Evolutionary conservation across 2,113 vertebrate genomes (phyloP), one percentile per base, ranked within the genome.

Genomic region (Lepidothrix coronata): DNA sequence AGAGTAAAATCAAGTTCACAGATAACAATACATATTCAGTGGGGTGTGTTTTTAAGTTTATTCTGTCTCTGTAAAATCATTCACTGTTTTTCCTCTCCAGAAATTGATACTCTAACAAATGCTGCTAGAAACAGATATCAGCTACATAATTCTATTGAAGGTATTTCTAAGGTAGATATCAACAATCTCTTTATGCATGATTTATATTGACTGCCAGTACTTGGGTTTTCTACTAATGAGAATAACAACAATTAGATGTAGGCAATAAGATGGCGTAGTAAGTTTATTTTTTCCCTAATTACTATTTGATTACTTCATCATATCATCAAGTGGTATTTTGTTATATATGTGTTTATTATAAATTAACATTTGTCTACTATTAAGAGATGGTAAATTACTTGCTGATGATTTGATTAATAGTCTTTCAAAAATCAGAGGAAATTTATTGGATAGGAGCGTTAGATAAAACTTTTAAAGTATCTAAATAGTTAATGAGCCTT

Each of bases 331-430:
- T 1, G 0, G 2, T 63, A 35, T 72, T 88, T 90, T 78, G 16
- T 54, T 86, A 82, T 39, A 75, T 11, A 63, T 3, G 2, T 35
- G 44, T 88, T 97, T 67, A 94, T 95, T 92, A 92, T 83, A 83
- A 71, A 77, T 58, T 85, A 89, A 81, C 57, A 68, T 94, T 97
- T 96, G 67, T 78, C 70, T 96, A 2, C 48, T 88, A 84, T 77
- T 93, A 93, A 94, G 82, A 95, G 57, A 84, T 30, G 39, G 54
- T 62, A 74, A 96, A 79, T 93, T 92, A 93, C 89, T 93, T 96
- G 77, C 33, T 92, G 72, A 33, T 28, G 31, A 91, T 94, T 89
- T 93, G 79, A 96, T 96, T 96, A 77, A 89, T 14, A 92, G 59
- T 80, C 19, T 94, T 75, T 81, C 49, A 85, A 89, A 96, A 95